Evolutionary conservation across 2,888 invertebrate genomes (phyloP), one percentile per base, ranked within the genome.

Genomic region (Halocaridina rubra): DNA sequence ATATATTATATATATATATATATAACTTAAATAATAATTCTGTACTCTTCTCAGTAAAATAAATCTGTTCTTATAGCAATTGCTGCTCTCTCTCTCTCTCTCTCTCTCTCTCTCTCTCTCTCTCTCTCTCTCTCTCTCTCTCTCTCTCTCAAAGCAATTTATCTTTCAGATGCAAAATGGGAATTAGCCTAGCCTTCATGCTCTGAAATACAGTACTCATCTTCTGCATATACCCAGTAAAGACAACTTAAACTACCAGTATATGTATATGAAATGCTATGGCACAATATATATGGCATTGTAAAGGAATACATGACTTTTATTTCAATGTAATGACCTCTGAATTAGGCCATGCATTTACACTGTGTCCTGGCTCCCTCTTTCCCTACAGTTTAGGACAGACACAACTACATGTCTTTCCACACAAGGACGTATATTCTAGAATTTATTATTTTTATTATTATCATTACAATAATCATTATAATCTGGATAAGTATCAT

Each of bases 381-480:
- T 29, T 19, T 53, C n/a, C 69, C 32, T 32, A 69, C 69, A 69
- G 69, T 27, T n/a, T 30, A 19, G 69, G 69, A 69, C 19, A 29
- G 69, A 13, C 19, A 19, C 59, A 19, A 2, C 53, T 53, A 53
- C 10, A 13, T 53, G 53, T 19, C 69, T 30, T 69, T 32, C 69
- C 69, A 69, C 69, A 69, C 69, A 69, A 69, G 69, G 69, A 69
- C 69, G 69, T 69, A 69, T 69, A 69, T 69, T 29, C 69, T 69
- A 69, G 24, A n/a, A 69, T 69, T 32, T 69, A 53, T 53, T 53
- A 53, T 53, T 53, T 53, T 16, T 53, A 53, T 53, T 53, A 53
- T 53, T 53, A 53, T 53, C 19, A 30, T 69, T n/a, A n/a, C n/a
- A 59, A 59, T 59, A 13, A 59, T 59, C 59, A 19, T 19, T 59